These are phyloP conservation scores for Antrozous pallidus DNA, from an alignment of 2,797 vertebrate species.

Conservation along the genomic window DNA sequence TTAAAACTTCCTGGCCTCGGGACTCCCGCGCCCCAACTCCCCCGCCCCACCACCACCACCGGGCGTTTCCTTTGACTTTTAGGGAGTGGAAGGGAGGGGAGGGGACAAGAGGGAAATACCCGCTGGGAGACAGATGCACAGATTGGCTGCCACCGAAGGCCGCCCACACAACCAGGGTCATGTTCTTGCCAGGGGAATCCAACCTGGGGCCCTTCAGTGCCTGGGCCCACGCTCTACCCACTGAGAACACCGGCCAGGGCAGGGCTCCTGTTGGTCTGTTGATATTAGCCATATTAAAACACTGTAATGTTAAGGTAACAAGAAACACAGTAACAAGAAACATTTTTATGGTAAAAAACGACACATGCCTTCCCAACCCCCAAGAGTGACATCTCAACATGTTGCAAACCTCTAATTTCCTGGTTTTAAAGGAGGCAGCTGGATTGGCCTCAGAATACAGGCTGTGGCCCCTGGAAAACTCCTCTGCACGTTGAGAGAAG, in stretches of 20 bases:
- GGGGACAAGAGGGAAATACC: no score
- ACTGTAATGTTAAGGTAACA: neutral
- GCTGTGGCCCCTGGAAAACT: neutral
- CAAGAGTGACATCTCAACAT: neutral
- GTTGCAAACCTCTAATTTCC: neutral
- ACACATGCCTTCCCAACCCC: accelerated
- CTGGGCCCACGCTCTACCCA: no score
- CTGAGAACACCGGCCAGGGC: no score
- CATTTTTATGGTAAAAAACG: neutral
- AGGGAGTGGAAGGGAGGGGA: no score
- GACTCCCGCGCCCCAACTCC: neutral
- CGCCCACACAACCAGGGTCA: no score
- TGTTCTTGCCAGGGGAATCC: no score
- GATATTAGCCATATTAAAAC: neutral
- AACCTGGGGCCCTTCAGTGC: no score
- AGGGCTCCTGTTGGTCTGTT: no score
- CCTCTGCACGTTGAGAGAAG: neutral
- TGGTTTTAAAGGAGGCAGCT: neutral
- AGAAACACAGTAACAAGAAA: neutral
- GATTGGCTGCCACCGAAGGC: no score
- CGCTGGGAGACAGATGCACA: no score
- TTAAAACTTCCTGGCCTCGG: neutral
- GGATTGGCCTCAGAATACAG: neutral
- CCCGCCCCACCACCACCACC: no score
- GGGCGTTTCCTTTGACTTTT: no score